Conservation (phyloP, 2,888 invertebrate genomes). For the Cheiracanthium punctorium region DNA sequence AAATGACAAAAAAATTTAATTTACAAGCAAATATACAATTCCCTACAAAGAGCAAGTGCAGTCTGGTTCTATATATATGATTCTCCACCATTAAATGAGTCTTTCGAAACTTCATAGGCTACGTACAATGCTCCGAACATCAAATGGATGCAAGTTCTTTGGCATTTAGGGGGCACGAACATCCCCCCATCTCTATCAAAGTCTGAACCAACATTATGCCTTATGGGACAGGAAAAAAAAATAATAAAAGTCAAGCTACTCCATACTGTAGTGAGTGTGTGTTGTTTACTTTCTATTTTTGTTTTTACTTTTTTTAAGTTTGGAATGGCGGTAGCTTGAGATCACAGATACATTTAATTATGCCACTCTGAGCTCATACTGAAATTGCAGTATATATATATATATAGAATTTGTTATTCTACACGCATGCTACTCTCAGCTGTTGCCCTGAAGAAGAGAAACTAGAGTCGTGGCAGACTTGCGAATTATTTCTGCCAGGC, state of each 20-base stretch:
- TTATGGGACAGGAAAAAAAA: slow-evolving; percentile 40
- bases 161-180: slow-evolving; percentile 40
- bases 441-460: slow-evolving; percentile 47
- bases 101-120: background rate
- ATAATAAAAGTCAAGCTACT: slow-evolving; percentile 56
- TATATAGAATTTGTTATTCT: slow-evolving; percentile 26
- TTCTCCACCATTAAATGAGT: background rate
- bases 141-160: slow-evolving; percentile 53
- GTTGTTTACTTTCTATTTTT: too few relatives aligned
- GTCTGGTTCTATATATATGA: slow-evolving; percentile 19
- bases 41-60: slow-evolving; percentile 31
- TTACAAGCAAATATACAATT: slow-evolving; percentile 40
- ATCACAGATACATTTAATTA: slow-evolving; percentile 63
- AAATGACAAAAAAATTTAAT: slow-evolving; percentile 44
- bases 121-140: slow-evolving; percentile 7
- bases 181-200: slow-evolving; percentile 19
- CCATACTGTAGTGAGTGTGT: slow-evolving; percentile 24
- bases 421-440: slow-evolving; percentile 42
- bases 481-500: slow-evolving; percentile 46
- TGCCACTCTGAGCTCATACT: slow-evolving; percentile 33
- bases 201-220: slow-evolving; percentile 29
- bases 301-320: slow-evolving; percentile 17
- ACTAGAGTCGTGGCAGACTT: slow-evolving; percentile 57
- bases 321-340: slow-evolving; percentile 59
- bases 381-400: too few relatives aligned